Evolutionary conservation across 1,140 invertebrate genomes (phyloP).

Genomic region (Heterodera schachtii): DNA sequence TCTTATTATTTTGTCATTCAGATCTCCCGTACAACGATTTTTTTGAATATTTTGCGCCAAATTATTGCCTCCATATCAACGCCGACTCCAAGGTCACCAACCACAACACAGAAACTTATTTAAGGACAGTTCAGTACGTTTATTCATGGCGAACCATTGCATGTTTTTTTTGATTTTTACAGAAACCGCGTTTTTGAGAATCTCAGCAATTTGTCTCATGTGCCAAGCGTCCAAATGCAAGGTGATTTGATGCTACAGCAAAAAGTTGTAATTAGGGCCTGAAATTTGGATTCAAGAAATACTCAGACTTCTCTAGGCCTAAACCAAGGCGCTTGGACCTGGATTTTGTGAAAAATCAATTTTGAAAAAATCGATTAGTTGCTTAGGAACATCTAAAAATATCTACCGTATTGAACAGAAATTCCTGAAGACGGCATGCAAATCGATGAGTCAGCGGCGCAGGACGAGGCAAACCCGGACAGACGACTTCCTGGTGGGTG

Average conservation of each 20-base stretch:
- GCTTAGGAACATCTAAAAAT: too few species aligned
- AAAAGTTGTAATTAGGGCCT: too few species aligned
- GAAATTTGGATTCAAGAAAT: too few species aligned
- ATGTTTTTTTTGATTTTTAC: slow-evolving; percentile 68
- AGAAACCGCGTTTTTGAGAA: slow-evolving; percentile 94
- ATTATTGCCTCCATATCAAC: slow-evolving; percentile 87
- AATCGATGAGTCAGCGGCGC: slow-evolving; percentile 42
- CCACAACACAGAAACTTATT: slow-evolving; percentile 94
- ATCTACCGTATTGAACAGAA: too few species aligned
- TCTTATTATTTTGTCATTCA: too few species aligned
- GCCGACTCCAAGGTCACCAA: slow-evolving; percentile 95
- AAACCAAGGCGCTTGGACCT: too few species aligned
- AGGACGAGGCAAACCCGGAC: slow-evolving; percentile 59
- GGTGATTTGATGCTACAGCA: too few species aligned
- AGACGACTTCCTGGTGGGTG: slow-evolving; percentile 43
- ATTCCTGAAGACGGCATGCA: slow-evolving; percentile 82
- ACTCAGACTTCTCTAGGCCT: too few species aligned
- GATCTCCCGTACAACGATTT: slow-evolving; percentile 99
- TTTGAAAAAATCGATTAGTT: too few species aligned
- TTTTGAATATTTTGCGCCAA: slow-evolving; percentile 89
- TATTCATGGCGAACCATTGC: too few species aligned
- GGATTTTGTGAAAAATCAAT: too few species aligned
- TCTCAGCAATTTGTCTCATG: slow-evolving; percentile 92
- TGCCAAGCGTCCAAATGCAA: slow-evolving; percentile 95
- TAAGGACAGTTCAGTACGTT: slow-evolving; percentile 72